Conservation (phyloP, 2,888 invertebrate species). For the Petrophora chlorosata region DNA sequence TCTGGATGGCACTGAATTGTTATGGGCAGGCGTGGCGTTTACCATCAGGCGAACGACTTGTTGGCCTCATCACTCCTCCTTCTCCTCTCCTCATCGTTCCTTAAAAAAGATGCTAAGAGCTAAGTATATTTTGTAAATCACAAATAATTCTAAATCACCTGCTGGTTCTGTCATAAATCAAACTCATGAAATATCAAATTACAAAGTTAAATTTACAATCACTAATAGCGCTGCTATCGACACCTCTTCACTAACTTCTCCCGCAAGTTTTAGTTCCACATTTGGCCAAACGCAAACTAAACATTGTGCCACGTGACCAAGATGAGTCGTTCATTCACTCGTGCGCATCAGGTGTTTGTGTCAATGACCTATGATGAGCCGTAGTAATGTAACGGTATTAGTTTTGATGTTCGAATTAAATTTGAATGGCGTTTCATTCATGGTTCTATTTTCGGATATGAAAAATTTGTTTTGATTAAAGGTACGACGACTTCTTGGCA, state of each 20-base stretch:
- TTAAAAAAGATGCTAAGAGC: no score
- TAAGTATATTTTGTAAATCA: no score
- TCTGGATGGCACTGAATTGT: no score
- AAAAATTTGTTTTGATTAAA: neutral
- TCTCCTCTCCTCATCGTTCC: no score
- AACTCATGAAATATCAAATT: neutral
- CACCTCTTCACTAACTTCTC: neutral
- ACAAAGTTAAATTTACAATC: neutral
- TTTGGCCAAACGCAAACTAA: slow-evolving; percentile 21
- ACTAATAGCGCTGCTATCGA: neutral
- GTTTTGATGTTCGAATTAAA: slow-evolving; percentile 9
- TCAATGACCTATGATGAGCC: slow-evolving; percentile 36
- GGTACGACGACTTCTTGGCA: no score
- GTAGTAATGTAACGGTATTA: slow-evolving; percentile 22
- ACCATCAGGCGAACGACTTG: no score
- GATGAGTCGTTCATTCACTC: slow-evolving; percentile 41
- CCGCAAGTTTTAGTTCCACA: neutral
- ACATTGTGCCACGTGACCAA: slow-evolving; percentile 25
- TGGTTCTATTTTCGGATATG: neutral
- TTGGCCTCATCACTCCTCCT: no score
- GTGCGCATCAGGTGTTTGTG: slow-evolving; percentile 34
- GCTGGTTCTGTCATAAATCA: no score
- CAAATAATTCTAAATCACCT: no score
- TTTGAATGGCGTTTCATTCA: slow-evolving; percentile 13
- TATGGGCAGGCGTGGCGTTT: no score